These are phyloP conservation scores for Anagrus nilaparvatae DNA, from an alignment of 1,140 invertebrate species.

Conservation along the genomic window DNA sequence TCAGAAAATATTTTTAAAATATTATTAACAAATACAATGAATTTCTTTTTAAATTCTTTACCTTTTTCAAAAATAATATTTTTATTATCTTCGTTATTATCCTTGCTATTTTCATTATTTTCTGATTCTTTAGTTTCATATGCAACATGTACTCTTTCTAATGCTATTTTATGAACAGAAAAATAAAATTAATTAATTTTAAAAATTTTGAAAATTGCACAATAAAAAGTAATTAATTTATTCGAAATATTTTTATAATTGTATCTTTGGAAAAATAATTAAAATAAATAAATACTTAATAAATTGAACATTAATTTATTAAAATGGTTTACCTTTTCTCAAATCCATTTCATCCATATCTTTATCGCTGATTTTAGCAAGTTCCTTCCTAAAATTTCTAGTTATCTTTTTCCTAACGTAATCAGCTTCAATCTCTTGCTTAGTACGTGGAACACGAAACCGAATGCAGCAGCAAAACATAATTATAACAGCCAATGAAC, in stretches of 20 bases:
- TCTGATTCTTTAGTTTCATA: neutral
- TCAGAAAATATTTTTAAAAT: constrained; percentile 9
- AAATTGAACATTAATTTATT: too few relatives aligned
- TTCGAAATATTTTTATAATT: neutral
- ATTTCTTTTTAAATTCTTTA: constrained; percentile 10
- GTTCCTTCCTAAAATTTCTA: constrained; percentile 66
- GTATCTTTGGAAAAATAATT: neutral
- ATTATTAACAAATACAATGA: neutral
- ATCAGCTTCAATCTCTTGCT: constrained; percentile 88
- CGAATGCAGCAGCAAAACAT: constrained; percentile 77
- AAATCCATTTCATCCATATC: constrained; percentile 79
- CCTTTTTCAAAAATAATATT: constrained; percentile 15
- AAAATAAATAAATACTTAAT: too few relatives aligned
- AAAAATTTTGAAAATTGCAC: neutral
- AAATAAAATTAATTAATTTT: neutral
- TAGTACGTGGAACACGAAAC: constrained; percentile 79
- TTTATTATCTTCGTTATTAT: constrained; percentile 12
- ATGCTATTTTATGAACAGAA: neutral
- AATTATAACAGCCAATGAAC: constrained; percentile 44
- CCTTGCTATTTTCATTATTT: constrained; percentile 9
- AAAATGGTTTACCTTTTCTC: constrained; percentile 64
- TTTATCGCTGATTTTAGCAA: constrained; percentile 70
- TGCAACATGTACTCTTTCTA: neutral
- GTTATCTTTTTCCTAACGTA: constrained; percentile 75
- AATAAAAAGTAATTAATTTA: constrained; percentile 4